Percentiles rank a stretch among this genome's conserved stretches.
Evolutionary conservation across 1,140 invertebrate species (phyloP).

Genomic region (Helicoverpa zea): DNA sequence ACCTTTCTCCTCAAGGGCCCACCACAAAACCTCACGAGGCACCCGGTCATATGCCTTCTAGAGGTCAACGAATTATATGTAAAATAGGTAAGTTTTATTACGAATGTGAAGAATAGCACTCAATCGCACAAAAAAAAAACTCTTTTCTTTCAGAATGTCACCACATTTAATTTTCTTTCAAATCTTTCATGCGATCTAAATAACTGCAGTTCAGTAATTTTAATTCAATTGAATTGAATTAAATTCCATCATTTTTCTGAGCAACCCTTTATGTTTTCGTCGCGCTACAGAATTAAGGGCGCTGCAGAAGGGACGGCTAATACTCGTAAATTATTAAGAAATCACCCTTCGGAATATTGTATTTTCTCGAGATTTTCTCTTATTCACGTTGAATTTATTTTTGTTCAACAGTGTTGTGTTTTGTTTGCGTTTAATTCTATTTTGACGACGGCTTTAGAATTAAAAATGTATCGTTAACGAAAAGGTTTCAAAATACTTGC

Average conservation of each 20-base stretch:
- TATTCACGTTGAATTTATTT: conserved; percentile 32
- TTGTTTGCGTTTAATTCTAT: conserved; percentile 12
- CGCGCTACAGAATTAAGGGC: conserved; percentile 42
- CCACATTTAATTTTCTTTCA: not conserved
- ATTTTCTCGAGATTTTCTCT: conserved; percentile 27
- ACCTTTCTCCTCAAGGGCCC: too few species aligned
- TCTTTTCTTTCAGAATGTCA: not conserved
- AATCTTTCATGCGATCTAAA: not conserved
- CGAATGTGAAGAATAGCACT: too few species aligned
- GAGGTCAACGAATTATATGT: too few species aligned
- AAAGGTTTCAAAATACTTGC: not conserved
- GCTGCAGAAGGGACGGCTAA: conserved; percentile 36
- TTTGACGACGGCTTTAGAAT: not conserved
- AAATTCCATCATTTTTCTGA: conserved; percentile 40
- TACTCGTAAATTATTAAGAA: conserved; percentile 53
- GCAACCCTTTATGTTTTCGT: conserved; percentile 48
- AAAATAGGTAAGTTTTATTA: too few species aligned
- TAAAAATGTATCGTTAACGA: not conserved
- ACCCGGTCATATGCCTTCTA: too few species aligned
- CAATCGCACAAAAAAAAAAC: too few species aligned
- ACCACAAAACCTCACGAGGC: too few species aligned
- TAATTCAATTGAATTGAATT: conserved; percentile 48
- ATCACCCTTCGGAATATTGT: conserved; percentile 43
- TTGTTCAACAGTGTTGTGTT: conserved; percentile 22
- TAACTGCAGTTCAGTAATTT: not conserved